phyloP scores from a whole-genome alignment of 30 jellyfish, hydroid and myxozoan genomes.

The Chrysaora quinquecirrha region DNA sequence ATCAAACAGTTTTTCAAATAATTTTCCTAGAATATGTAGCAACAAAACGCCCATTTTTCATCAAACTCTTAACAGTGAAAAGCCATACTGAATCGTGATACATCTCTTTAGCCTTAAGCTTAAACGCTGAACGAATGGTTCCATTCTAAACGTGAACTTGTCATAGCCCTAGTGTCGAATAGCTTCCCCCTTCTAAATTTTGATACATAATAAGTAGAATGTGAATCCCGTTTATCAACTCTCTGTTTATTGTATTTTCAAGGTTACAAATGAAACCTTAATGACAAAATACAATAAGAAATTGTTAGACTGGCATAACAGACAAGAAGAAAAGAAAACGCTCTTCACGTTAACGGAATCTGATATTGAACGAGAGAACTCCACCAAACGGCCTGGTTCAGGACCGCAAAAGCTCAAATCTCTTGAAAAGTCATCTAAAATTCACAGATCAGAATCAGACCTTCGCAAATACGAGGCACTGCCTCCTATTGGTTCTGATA shows the following conservation, averaged over 20 bases:
- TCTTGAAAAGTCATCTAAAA: neutral
- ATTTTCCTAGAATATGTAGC: no score
- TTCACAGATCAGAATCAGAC: slow-evolving; percentile 55
- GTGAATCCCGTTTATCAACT: neutral
- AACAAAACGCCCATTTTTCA: no score
- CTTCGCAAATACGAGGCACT: slow-evolving; percentile 59
- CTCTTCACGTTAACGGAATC: slow-evolving; percentile 82
- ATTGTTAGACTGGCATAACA: slow-evolving; percentile 51
- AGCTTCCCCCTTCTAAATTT: no score
- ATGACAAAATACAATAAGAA: slow-evolving; percentile 78
- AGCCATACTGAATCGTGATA: no score
- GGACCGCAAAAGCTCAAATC: slow-evolving; percentile 49
- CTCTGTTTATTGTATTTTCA: neutral
- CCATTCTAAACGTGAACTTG: no score
- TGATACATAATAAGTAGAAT: no score
- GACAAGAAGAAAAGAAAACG: slow-evolving; percentile 73
- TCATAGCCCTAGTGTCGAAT: no score
- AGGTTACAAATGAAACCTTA: slow-evolving; percentile 79
- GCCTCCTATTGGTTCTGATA: slow-evolving; percentile 62
- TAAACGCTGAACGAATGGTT: no score
- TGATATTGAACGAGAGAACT: slow-evolving; percentile 13
- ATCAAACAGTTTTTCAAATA: no score
- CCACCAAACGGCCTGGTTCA: slow-evolving; percentile 32
- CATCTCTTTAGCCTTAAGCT: no score
- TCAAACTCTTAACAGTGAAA: no score